Percentiles rank a stretch among this genome's conserved stretches.
Conservation (phyloP, 2,888 invertebrate species). For the Lasioglossum zephyrum region DNA sequence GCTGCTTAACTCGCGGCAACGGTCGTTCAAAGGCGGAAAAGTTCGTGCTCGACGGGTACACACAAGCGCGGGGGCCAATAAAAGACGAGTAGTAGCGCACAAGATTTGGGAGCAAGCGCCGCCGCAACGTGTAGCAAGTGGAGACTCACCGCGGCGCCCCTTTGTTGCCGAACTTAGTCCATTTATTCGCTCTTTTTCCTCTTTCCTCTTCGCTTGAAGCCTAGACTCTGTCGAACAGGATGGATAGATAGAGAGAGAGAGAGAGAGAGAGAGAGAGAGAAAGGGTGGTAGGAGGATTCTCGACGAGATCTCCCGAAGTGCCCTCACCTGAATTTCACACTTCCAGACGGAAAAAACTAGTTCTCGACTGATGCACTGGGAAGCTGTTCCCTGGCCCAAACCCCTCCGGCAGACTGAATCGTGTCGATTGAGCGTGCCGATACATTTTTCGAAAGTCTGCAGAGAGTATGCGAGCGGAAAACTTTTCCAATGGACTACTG, state of each 20-base stretch:
- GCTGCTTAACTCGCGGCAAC: background rate
- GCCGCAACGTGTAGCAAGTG: conserved; percentile 16
- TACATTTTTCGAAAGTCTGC: background rate
- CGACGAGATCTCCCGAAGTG: conserved; percentile 45
- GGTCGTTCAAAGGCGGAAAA: background rate
- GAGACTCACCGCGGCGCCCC: conserved; percentile 39
- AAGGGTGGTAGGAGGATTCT: conserved; percentile 35
- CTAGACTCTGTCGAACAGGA: background rate
- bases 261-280: conserved; percentile 15
- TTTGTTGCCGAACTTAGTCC: conserved; percentile 66
- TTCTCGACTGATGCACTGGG: background rate
- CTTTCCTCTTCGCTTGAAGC: conserved; percentile 30
- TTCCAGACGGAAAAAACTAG: background rate
- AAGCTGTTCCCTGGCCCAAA: background rate
- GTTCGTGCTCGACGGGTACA: background rate
- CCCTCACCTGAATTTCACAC: conserved; percentile 39
- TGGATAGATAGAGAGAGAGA: conserved; percentile 23
- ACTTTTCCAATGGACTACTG: background rate
- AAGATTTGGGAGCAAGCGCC: conserved; percentile 37
- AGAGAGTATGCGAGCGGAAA: background rate
- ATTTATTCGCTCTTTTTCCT: conserved; percentile 64
- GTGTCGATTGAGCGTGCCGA: conserved; percentile 9
- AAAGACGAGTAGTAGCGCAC: conserved; percentile 15
- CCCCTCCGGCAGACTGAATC: background rate
- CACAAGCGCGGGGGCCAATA: conserved; percentile 10